Evolutionary conservation across 2,888 invertebrate species (phyloP), one percentile per base, ranked within the genome.

Genomic region (Drosophila bunnanda): DNA sequence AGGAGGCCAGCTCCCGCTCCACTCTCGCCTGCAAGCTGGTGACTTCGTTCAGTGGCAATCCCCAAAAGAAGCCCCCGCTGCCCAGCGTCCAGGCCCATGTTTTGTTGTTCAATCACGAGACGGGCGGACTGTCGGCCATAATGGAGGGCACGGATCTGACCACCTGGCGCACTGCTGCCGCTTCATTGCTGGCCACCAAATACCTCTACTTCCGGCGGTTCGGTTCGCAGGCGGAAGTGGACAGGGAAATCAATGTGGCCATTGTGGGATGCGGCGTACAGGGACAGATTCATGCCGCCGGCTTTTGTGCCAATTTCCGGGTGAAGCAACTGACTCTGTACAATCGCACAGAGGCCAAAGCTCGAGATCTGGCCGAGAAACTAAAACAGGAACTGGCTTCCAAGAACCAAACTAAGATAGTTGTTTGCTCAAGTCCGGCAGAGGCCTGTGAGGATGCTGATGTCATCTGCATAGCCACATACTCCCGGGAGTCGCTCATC

Each of bases 381-480:
- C 80, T 94, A n/a, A 57, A 57, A 3, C 13, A 30, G 6, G 53
- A 60, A 10, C 30, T 65, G 22, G 8, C 36, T 6, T 13, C 7
- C 2, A 9, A 20, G 8, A 43, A 10, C 20, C 48, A 13, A 9
- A 36, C 12, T 6, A n/a, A n/a, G 4, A 59, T 82, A n/a, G 9
- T 17, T 10, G 66, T 79, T 0, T 78, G 69, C 67, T 12, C 15
- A 34, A 32, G 89, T 34, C 91, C 91, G 0, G 89, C 93, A 57
- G 93, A 93, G 28, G 94, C 94, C 55, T 94, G 94, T 0, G 82
- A 82, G 43, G 91, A 92, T 72, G 95, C 95, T 2, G 95, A 95
- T 91, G 93, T 95, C 30, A 93, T 95, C 65, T 93, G 95, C 38
- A 94, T 95, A 2, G 94, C 94, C 0, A 95, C 95, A 2, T 93